Percentiles rank a stretch among this genome's conserved stretches.
phyloP scores from a whole-genome alignment of 2,797 vertebrate species.

The Dendrocincla tyrannina region DNA sequence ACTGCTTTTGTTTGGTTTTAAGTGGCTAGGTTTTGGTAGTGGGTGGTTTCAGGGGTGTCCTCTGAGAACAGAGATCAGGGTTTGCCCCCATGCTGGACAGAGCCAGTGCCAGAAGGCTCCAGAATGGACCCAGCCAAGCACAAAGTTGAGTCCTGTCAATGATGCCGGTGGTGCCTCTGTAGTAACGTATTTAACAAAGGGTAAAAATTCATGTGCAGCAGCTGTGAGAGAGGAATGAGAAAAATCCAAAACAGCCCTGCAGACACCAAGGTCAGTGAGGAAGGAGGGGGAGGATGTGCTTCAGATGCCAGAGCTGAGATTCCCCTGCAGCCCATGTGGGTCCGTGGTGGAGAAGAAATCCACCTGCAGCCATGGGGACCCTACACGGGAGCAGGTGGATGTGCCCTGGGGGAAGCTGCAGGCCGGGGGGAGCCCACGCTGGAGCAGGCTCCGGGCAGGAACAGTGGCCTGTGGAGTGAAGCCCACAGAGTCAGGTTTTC shows the following conservation, averaged over 20 bases:
- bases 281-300: neutral
- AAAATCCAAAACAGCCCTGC: neutral
- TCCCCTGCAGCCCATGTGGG: neutral
- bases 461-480: neutral
- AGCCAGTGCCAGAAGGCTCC: neutral
- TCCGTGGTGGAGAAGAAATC: too few relatives aligned
- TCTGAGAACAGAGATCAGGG: neutral
- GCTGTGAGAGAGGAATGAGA: neutral
- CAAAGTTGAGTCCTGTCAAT: neutral
- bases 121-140: neutral
- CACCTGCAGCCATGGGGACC: neutral
- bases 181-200: neutral
- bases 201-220: neutral
- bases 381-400: rapidly evolving
- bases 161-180: neutral
- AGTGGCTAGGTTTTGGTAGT: neutral
- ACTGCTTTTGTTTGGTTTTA: neutral
- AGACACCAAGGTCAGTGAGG: neutral
- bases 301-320: neutral
- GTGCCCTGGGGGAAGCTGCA: neutral
- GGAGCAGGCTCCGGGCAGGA: neutral
- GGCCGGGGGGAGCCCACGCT: rapidly evolving
- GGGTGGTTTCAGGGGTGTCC: neutral
- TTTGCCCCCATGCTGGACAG: neutral
- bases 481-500: neutral